Evolutionary conservation across 2,113 vertebrate genomes (phyloP).

Genomic region (Ifrita kowaldi): DNA sequence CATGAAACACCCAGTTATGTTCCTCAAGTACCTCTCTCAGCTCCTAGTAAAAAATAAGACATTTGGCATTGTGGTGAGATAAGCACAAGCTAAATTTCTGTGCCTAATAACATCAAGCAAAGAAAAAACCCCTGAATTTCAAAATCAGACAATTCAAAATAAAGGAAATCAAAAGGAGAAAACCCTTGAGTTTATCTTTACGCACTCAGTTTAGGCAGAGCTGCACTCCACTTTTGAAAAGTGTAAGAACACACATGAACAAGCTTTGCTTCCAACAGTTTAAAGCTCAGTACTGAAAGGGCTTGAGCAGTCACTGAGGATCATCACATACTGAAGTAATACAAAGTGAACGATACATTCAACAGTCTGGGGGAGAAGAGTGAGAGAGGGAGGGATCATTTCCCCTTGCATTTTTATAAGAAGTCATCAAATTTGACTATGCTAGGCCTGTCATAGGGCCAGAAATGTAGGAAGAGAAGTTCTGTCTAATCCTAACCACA

Average conservation of each 20-base stretch:
- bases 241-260: not conserved
- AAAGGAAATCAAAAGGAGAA: not conserved
- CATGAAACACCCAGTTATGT: slow-evolving; percentile 88
- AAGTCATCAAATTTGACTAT: not conserved
- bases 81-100: not conserved
- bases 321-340: not conserved
- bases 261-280: not conserved
- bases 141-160: not conserved
- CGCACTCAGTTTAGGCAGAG: not conserved
- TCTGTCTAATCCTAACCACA: not conserved
- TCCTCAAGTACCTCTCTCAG: slow-evolving; percentile 87
- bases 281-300: not conserved
- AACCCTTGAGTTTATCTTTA: not conserved
- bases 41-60: slow-evolving; percentile 74
- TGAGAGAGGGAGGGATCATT: not conserved
- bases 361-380: not conserved
- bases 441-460: not conserved
- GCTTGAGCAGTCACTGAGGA: not conserved
- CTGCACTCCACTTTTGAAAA: not conserved
- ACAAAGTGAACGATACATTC: not conserved
- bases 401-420: not conserved
- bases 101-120: not conserved
- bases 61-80: not conserved
- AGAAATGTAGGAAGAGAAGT: not conserved
- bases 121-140: not conserved